Evolutionary conservation across 2,888 invertebrate genomes (phyloP).

Genomic region (Melieria picta): DNA sequence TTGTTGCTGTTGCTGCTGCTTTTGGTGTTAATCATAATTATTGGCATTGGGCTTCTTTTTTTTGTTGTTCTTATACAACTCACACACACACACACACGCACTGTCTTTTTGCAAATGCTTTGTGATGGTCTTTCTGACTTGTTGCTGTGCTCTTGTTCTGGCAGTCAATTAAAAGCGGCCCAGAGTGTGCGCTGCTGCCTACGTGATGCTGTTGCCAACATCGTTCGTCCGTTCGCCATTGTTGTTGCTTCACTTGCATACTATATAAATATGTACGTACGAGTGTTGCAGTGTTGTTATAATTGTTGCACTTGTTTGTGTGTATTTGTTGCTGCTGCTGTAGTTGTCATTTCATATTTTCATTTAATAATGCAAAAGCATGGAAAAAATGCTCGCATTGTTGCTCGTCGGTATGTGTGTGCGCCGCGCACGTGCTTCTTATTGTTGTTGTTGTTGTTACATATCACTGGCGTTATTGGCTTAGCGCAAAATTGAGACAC

Average conservation of each 20-base stretch:
- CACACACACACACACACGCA: too few species aligned
- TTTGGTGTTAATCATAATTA: conserved; percentile 32
- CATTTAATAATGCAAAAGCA: conserved; percentile 9
- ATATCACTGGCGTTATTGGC: conserved; percentile 1
- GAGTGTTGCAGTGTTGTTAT: conserved; percentile 16
- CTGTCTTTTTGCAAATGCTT: too few species aligned
- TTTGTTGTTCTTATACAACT: too few species aligned
- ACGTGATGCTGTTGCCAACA: conserved; percentile 29
- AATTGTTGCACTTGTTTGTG: conserved; percentile 30
- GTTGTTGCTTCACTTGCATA: conserved; percentile 17
- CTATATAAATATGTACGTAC: too few species aligned
- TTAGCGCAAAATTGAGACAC: conserved; percentile 10
- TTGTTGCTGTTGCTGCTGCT: conserved; percentile 6
- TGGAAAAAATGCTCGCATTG: conserved; percentile 11
- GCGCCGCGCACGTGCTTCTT: conserved; percentile 27
- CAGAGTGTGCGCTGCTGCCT: conserved; percentile 11
- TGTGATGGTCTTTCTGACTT: too few species aligned
- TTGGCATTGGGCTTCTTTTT: conserved; percentile 7
- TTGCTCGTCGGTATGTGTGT: conserved; percentile 10
- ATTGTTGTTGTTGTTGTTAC: not conserved
- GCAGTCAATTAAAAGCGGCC: conserved; percentile 16
- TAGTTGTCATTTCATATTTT: conserved; percentile 28
- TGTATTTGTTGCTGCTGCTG: conserved; percentile 4
- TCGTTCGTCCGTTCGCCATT: conserved; percentile 15
- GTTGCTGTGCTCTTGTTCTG: too few species aligned